Conservation (phyloP, 2,113 vertebrate species). For the Ptychochromis oligacanthus region DNA sequence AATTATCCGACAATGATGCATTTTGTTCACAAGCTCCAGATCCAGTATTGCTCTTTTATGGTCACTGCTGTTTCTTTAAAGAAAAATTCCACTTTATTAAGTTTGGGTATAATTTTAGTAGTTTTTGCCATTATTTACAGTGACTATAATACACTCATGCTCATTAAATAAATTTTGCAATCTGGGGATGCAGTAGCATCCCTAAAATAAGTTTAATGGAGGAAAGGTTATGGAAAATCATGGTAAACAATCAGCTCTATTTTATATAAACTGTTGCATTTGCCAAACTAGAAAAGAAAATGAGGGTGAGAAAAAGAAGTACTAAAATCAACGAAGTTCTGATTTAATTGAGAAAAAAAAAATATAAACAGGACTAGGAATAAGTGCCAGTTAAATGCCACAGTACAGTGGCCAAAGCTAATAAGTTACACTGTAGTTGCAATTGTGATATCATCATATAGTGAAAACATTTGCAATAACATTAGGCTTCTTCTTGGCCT, state of each 20-base stretch:
- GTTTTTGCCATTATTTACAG: slow-evolving; percentile 2
- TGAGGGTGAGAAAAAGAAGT: not conserved
- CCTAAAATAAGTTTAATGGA: not conserved
- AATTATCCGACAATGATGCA: slow-evolving; percentile 43
- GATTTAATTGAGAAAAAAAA: not conserved
- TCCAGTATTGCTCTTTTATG: slow-evolving; percentile 47
- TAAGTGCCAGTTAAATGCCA: not conserved
- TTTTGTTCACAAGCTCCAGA: slow-evolving; percentile 12
- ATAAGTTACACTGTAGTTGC: not conserved
- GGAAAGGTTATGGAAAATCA: not conserved
- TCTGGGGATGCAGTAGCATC: not conserved
- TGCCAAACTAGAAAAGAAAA: not conserved
- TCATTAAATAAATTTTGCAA: not conserved
- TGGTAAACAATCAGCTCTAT: not conserved
- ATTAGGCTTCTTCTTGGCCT: not conserved
- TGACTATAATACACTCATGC: not conserved
- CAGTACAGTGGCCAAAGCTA: not conserved
- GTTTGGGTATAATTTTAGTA: not conserved
- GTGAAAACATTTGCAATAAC: not conserved
- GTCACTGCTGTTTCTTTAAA: slow-evolving; percentile 26
- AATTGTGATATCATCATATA: not conserved
- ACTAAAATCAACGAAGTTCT: not conserved
- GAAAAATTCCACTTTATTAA: slow-evolving; percentile 21
- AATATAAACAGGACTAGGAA: not conserved
- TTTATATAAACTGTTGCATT: not conserved